Base-by-base conservation (phyloP, 2,113 vertebrate species). In the Apodemus sylvaticus region DNA sequence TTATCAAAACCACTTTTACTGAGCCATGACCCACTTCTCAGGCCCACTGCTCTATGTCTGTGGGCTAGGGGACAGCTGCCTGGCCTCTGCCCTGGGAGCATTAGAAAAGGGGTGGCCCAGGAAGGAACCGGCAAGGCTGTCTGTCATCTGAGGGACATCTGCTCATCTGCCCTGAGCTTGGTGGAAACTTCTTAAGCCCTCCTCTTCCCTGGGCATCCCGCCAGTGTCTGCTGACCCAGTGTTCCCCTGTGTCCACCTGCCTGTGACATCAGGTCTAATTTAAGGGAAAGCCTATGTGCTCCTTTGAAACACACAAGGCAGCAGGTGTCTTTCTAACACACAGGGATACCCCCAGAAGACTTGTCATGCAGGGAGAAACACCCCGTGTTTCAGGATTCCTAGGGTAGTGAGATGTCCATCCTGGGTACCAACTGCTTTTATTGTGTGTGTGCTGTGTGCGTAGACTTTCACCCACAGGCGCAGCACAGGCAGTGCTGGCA, bases 231-330 rank as follows among this genome's bases (percentile, higher is more conserved):
- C 8, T n/a, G 36, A 42, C 13, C 29, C 29, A 2, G 70, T 1
- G 31, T 16, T 64, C 81, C 24, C n/a, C 88, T 20, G 8, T 45
- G 45, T 73, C 93, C 26, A 7, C 48, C 73, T 94, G 71, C n/a
- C 16, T 48, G 0, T 91, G 82, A 94, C 60, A 34, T 88, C 86
- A 96, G 55, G 78, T 93, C 62, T 91, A 68, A 60, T 86, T 96
- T 96, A 91, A 97, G 73, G 12, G 19, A 96, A 95, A 68, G 64
- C 12, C 64, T 83, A 17, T 2, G 1, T 42, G 20, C 42, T 93
- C 24, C 36, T 48, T 77, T 42, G 77, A 86, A 95, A 77, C 82
- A 62, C 93, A 83, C 1, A 79, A 83, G 58, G 1, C 17, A 58
- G 51, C 2, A 62, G 51, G 36, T 55, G 34, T 92, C 74, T 66